Evolutionary conservation across 2,797 vertebrate species (phyloP), one percentile per base, ranked within the genome.

Genomic region (Zenarchopterus dispar): DNA sequence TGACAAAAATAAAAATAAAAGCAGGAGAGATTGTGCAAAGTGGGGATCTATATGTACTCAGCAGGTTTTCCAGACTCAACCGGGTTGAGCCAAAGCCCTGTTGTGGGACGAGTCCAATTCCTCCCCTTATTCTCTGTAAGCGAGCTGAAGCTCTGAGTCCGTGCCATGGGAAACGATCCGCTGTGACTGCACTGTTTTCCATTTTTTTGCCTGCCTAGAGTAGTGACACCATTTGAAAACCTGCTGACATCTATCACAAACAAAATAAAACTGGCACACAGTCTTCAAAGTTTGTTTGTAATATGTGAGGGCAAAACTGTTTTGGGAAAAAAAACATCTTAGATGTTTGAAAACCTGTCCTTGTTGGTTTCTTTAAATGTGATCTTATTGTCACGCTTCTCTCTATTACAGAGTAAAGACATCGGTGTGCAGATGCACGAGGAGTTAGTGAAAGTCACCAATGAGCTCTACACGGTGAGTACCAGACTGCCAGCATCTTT

Each of bases 401-500:
- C 9, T 81, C 52, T 22, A 55, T 93, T 88, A 17, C 93, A 98
- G 96, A 98, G 96, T 85, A 98, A 98, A 87, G 96, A 98, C 79
- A 97, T 97, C 3, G 96, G 96, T 4, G 91, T 97, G 16, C 96
- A 98, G 90, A 97, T 97, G 96, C 96, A 98, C 0, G 96, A 98
- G 53, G 96, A 98, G 62, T 91, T 98, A 4, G 90, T 97, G 86
- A 98, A 98, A 58, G 96, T 98, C 87, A 98, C 96, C 70, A 97
- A 96, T 0, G 96, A 98, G 84, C 95, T 98, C 31, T 98, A 98
- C 91, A 97, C 96, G 6, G 96, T 98, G 84, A 96, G 96, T 95
- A 26, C 6, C 55, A 62, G 22, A 36, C 17, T 16, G 19, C 21
- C 45, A 21, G 59, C 41, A 19, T 47, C 22, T 24, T 13, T 44